A percentile compares a stretch with the other conserved stretches of the same genome.
Evolutionary conservation across 1,140 invertebrate genomes (phyloP).

Genomic region (Araneus ventricosus): DNA sequence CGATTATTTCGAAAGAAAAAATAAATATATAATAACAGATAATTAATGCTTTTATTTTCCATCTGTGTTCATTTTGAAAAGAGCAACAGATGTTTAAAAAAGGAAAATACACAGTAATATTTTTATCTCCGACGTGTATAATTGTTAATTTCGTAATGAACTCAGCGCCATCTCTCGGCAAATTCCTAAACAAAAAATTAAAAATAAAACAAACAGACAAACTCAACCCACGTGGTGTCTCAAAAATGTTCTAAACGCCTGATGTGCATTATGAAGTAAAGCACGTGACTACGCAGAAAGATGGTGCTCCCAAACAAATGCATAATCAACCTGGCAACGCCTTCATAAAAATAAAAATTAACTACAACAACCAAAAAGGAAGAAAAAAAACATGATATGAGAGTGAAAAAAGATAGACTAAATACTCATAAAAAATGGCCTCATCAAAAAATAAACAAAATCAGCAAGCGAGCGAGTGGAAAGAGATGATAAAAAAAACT

Average conservation of each 20-base stretch:
- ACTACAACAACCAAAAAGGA: slow-evolving; percentile 6
- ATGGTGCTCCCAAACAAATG: background rate
- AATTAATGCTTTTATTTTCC: too few relatives aligned
- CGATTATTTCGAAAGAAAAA: too few relatives aligned
- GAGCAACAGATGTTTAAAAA: too few relatives aligned
- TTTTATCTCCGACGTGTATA: too few relatives aligned
- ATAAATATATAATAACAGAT: too few relatives aligned
- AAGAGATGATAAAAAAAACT: slow-evolving; percentile 31
- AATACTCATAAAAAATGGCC: slow-evolving; percentile 28
- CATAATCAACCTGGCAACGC: slow-evolving; percentile 25
- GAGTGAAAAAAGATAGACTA: slow-evolving; percentile 27
- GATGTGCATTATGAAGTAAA: background rate
- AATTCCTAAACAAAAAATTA: background rate
- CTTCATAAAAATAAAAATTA: slow-evolving; percentile 20
- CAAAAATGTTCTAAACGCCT: background rate
- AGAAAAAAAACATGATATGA: background rate
- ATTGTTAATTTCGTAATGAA: too few relatives aligned
- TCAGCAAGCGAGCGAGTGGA: background rate
- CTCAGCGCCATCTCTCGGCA: background rate
- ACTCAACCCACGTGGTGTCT: background rate
- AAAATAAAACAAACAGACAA: background rate
- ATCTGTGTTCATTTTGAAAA: too few relatives aligned
- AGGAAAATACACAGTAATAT: too few relatives aligned
- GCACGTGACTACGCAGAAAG: background rate
- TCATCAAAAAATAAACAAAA: slow-evolving; percentile 43